Evolutionary conservation across 2,888 invertebrate genomes (phyloP), one percentile per base, ranked within the genome.

Genomic region (Merodon equestris): DNA sequence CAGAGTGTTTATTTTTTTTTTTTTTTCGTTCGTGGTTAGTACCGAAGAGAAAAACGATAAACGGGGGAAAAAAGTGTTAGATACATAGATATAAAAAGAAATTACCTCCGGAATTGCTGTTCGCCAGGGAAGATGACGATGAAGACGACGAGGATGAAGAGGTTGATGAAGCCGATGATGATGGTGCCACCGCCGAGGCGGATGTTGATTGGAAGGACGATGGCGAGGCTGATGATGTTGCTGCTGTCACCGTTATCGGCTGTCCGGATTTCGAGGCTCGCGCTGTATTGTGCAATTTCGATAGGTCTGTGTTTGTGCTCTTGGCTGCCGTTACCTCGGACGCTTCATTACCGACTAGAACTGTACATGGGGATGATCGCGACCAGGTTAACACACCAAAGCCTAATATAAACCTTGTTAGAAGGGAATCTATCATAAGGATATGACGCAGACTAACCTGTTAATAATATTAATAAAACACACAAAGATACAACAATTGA

Each of bases 371-470:
- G 88, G 94, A 94, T 83, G 95, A 91, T 85, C 93, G 94, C 89
- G 95, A 94, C 94, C 94, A 95, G 89, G 94, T 94, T 85, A 95
- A 91, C 85, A 95, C 92, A 90, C 94, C 95, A 85, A 95, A 94
- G 82, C 94, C 95, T 95, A 44, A 40, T 48, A 42, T 13, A 54
- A 17, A 14, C 12, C 4, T 9, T 27, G 7, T 27, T 27, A 27
- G 27, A 4, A 4, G n/a, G 14, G 7, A 58, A 50, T 38, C 5
- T 10, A 12, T 4, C 27, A 27, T 15, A 9, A 12, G 3, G 12
- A 12, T 27, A 36, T 14, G 12, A 18, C 15, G 38, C 9, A 4
- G 27, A 67, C 89, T 90, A 90, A 96, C 96, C 96, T 91, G 95
- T 94, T 90, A 97, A 93, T 90, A 96, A 96, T 84, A 94, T 93